Evolutionary conservation across 1,140 invertebrate genomes (phyloP), one percentile per base, ranked within the genome.

Genomic region (Caenorhabditis latens): DNA sequence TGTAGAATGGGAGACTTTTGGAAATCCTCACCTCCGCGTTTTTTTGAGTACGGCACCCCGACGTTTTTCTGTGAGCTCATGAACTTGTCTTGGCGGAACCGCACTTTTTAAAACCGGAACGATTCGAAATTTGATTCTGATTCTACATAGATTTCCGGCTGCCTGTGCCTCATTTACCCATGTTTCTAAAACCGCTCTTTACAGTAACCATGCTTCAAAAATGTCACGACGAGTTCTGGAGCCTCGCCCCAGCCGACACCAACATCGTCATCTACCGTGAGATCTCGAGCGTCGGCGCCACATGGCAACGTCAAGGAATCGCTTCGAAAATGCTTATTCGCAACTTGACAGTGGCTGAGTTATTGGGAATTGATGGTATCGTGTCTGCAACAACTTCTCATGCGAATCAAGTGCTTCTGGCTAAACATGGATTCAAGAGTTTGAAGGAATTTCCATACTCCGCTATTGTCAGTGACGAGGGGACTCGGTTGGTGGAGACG

Each of bases 291-390:
- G 71, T 79, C 21, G 71, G 71, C 14, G 19, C 2, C 16, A n/a
- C 43, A 79, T 79, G 71, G 71, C 71, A 79, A 79, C 71, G 46
- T 13, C 71, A 79, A 24, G 71, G 71, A 24, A 79, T 79, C 4
- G 71, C 71, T 4, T 63, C 61, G 24, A 63, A 63, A 32, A 63
- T 63, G 61, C 24, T 63, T 3, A 40, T 11, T 32, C 21, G 61
- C 24, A 40, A 40, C 11, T 11, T 63, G 11, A 24, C 8, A 24
- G 21, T 11, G 0, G 61, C 61, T 32, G 14, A 63, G 32, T 32
- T 11, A 3, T 7, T 32, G 9, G 61, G 61, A 63, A 63, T 63
- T 8, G 61, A 63, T 63, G 61, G 61, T 32, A 63, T 63, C 11
- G 61, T 63, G 21, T 63, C 61, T 11, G 61, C 61, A 3, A 63